phyloP scores from a whole-genome alignment of 1,140 invertebrate species.

The Argopecten irradians region DNA sequence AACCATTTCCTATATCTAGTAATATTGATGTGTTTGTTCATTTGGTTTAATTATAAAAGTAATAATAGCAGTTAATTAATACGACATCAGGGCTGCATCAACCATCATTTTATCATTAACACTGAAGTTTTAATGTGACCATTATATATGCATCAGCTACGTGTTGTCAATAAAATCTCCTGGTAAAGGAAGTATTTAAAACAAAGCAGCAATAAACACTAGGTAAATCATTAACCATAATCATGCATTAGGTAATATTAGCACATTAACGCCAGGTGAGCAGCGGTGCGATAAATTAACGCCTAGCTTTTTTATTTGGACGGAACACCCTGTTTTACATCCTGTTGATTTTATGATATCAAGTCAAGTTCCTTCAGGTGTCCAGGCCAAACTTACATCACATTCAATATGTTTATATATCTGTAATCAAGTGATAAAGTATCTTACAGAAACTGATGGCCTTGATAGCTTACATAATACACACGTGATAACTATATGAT shows the following conservation, averaged over 20 bases:
- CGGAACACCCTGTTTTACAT: neutral
- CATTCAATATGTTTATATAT: neutral
- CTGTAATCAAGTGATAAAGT: neutral
- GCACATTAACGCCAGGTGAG: neutral
- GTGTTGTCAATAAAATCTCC: neutral
- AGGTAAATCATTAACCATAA: neutral
- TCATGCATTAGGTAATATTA: neutral
- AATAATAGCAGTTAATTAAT: too few species aligned
- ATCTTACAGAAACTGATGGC: neutral
- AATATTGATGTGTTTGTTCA: too few species aligned
- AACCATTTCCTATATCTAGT: too few species aligned
- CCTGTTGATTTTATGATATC: neutral
- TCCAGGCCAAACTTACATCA: neutral
- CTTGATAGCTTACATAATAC: neutral
- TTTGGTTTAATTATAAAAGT: too few species aligned
- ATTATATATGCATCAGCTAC: neutral
- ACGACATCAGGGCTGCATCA: neutral
- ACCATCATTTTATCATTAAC: neutral
- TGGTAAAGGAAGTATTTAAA: neutral
- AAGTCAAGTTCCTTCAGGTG: neutral
- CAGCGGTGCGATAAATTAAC: neutral
- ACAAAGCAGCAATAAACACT: neutral
- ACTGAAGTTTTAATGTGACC: neutral
- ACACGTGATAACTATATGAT: too few species aligned
- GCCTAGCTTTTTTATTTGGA: neutral